Evolutionary conservation across 2,888 invertebrate genomes (phyloP).

Genomic region (Tryphoninae sp.): DNA sequence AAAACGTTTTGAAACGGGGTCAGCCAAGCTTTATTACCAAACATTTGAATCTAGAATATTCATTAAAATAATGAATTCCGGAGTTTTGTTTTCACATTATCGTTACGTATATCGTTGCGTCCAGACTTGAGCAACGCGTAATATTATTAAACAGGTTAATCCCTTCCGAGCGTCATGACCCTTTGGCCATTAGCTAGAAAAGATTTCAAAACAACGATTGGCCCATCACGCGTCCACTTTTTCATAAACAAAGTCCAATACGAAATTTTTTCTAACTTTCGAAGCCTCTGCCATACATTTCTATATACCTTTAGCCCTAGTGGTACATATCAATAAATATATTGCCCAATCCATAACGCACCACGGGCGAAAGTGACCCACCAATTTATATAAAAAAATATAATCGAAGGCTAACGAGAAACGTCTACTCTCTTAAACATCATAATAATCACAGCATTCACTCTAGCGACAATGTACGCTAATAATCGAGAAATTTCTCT

Average conservation of each 20-base stretch:
- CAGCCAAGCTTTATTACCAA: background rate
- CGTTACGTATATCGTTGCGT: background rate
- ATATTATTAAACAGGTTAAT: background rate
- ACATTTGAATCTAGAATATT: background rate
- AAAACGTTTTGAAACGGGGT: too few relatives aligned
- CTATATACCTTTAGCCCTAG: background rate
- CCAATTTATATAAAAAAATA: background rate
- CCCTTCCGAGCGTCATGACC: background rate
- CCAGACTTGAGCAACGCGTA: background rate
- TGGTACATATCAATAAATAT: background rate
- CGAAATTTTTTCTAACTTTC: background rate
- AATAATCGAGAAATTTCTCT: background rate
- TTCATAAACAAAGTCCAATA: background rate
- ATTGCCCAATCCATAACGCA: background rate
- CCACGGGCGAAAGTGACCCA: background rate
- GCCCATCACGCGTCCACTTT: background rate
- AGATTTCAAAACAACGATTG: background rate
- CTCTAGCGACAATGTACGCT: background rate
- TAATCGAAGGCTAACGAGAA: slow-evolving; percentile 31
- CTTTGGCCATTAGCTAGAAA: background rate
- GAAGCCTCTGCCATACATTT: background rate
- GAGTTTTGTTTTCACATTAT: background rate
- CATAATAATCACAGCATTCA: slow-evolving; percentile 35
- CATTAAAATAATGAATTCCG: background rate
- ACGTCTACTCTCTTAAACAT: background rate